Percentiles rank a stretch among this genome's conserved stretches.
Evolutionary conservation across 1,140 invertebrate genomes (phyloP).

Genomic region (Drosophila rhopaloa): DNA sequence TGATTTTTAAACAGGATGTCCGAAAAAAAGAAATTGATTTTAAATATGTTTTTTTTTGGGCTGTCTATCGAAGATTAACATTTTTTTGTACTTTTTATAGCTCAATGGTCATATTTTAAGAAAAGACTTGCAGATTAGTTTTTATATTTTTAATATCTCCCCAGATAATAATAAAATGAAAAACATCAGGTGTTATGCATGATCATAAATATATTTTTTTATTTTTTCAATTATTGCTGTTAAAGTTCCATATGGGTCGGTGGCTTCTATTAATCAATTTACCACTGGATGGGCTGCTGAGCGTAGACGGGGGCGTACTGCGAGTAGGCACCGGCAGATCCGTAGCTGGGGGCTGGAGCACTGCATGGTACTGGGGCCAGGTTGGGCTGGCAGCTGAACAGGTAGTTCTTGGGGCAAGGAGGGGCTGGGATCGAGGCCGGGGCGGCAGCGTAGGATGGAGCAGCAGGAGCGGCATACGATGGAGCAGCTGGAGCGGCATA

Average conservation of each 20-base stretch:
- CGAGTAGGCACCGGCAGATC: slow-evolving; percentile 69
- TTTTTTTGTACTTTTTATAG: no score
- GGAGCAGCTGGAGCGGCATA: slow-evolving; percentile 33
- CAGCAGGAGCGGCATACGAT: slow-evolving; percentile 39
- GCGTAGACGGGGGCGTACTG: slow-evolving; percentile 72
- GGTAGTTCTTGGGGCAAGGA: slow-evolving; percentile 74
- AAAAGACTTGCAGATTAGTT: no score
- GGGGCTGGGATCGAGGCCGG: slow-evolving; percentile 63
- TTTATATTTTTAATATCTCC: no score
- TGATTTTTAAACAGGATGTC: no score
- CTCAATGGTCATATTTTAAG: no score
- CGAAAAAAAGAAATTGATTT: no score
- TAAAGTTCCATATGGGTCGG: neutral
- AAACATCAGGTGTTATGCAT: slow-evolving; percentile 9
- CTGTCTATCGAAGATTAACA: no score
- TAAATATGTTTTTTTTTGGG: no score
- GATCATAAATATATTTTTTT: slow-evolving; percentile 38
- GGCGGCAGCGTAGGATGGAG: slow-evolving; percentile 41
- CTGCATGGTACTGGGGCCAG: slow-evolving; percentile 74
- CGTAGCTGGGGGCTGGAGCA: slow-evolving; percentile 66
- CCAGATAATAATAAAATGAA: neutral
- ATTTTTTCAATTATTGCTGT: slow-evolving; percentile 4
- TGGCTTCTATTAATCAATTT: slow-evolving; percentile 1
- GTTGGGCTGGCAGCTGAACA: slow-evolving; percentile 78
- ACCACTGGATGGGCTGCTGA: slow-evolving; percentile 52